Evolutionary conservation across 2,888 invertebrate species (phyloP).

Genomic region (Standfussiana lucernea): DNA sequence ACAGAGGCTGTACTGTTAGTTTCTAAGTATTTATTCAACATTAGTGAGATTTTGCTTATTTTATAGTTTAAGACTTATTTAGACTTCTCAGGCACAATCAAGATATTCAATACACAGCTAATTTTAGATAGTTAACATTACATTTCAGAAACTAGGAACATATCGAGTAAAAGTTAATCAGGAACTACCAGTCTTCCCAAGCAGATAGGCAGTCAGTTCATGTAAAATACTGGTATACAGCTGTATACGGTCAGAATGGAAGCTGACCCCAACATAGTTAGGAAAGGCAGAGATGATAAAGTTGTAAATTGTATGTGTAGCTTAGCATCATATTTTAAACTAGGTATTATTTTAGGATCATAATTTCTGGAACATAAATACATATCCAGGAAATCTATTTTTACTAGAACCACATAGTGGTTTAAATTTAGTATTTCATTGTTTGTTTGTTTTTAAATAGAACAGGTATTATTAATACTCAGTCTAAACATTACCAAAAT

Average conservation of each 20-base stretch:
- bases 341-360: background rate
- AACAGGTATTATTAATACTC: conserved; percentile 43
- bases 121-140: background rate
- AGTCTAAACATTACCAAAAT: conserved; percentile 25
- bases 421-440: conserved; percentile 11
- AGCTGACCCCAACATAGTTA: background rate
- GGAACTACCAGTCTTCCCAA: background rate
- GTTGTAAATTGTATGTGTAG: background rate
- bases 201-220: background rate
- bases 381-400: conserved; percentile 1
- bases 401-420: background rate
- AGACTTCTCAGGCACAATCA: background rate
- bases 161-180: background rate
- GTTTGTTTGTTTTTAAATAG: background rate
- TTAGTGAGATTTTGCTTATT: background rate
- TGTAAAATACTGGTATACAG: background rate
- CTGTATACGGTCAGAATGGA: background rate
- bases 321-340: background rate
- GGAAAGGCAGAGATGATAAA: background rate
- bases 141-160: background rate
- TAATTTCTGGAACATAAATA: background rate
- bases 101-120: background rate
- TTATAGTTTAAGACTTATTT: background rate
- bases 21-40: conserved; percentile 25
- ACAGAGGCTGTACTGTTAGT: conserved; percentile 9